A percentile compares a stretch with the other conserved stretches of the same genome.
Evolutionary conservation across 2,888 invertebrate genomes (phyloP).

Genomic region (Limnephilus rhombicus): DNA sequence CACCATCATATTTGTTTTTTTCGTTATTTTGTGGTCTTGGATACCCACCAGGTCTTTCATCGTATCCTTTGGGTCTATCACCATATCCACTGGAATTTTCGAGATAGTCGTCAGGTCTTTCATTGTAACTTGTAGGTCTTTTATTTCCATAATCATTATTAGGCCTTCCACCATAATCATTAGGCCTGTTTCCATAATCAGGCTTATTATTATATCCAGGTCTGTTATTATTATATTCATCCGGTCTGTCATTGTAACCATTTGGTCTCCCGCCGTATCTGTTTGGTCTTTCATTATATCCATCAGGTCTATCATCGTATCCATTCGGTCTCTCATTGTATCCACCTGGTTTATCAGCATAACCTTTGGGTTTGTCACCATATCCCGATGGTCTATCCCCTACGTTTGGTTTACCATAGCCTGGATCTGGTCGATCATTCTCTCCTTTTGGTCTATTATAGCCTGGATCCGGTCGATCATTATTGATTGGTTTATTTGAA

Average conservation of each 20-base stretch:
- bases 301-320: slow-evolving; percentile 39
- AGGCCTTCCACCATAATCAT: slow-evolving; percentile 41
- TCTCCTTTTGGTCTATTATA: slow-evolving; percentile 40
- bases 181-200: background rate
- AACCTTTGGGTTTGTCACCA: slow-evolving; percentile 59
- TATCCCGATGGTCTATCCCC: background rate
- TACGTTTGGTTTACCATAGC: slow-evolving; percentile 35
- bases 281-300: slow-evolving; percentile 38
- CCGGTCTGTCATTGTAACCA: slow-evolving; percentile 51
- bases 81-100: slow-evolving; percentile 39
- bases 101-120: slow-evolving; percentile 23
- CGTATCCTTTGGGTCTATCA: slow-evolving; percentile 66
- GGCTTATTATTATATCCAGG: slow-evolving; percentile 48
- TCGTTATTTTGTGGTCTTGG: slow-evolving; percentile 53
- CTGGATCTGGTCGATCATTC: slow-evolving; percentile 37
- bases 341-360: slow-evolving; percentile 51
- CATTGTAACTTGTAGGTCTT: slow-evolving; percentile 47
- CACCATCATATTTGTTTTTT: slow-evolving; percentile 67
- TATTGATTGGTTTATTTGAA: slow-evolving; percentile 39
- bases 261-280: slow-evolving; percentile 45
- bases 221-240: slow-evolving; percentile 38
- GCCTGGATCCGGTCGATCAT: slow-evolving; percentile 31
- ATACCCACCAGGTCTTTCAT: slow-evolving; percentile 56
- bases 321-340: slow-evolving; percentile 31
- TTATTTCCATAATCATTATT: slow-evolving; percentile 59